A percentile compares a stretch with the other conserved stretches of the same genome.
phyloP scores from a whole-genome alignment of 2,888 invertebrate genomes.

The Ophioninae sp. region DNA sequence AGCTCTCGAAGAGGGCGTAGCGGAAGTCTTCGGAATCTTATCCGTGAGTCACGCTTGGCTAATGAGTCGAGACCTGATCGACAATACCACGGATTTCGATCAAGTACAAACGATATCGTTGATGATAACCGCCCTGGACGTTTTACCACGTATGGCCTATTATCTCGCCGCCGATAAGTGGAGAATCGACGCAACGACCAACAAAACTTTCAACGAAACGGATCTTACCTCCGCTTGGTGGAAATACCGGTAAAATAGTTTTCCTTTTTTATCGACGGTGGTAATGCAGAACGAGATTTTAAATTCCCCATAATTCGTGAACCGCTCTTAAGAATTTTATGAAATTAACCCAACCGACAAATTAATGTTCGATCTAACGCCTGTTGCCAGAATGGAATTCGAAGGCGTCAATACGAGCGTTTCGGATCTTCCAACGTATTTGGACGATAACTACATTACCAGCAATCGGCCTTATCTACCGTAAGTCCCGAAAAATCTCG shows the following conservation, averaged over 20 bases:
- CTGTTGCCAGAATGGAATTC: conserved; percentile 68
- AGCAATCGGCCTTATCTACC: conserved; percentile 76
- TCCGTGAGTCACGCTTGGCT: conserved; percentile 76
- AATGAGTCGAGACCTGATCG: conserved; percentile 66
- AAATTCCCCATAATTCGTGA: too few species aligned
- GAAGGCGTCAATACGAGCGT: conserved; percentile 67
- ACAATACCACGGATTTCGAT: conserved; percentile 66
- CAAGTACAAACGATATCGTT: conserved; percentile 70
- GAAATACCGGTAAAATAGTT: conserved; percentile 71
- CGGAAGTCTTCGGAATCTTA: conserved; percentile 75
- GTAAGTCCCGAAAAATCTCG: conserved; percentile 66
- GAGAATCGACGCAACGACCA: conserved; percentile 73
- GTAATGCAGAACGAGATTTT: too few species aligned
- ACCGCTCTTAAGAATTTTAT: not conserved
- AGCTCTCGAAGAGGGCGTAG: conserved; percentile 75
- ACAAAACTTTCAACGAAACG: conserved; percentile 65
- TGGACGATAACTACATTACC: conserved; percentile 73
- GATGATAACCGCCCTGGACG: conserved; percentile 75
- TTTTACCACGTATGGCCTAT: conserved; percentile 77
- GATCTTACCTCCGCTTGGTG: conserved; percentile 74
- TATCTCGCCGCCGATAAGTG: conserved; percentile 74
- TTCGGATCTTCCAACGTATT: conserved; percentile 70
- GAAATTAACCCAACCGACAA: not conserved
- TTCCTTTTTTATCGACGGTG: not conserved
- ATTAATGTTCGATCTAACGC: not conserved